Conservation (phyloP, 2,888 invertebrate species). For the Folsomia manolachei region DNA sequence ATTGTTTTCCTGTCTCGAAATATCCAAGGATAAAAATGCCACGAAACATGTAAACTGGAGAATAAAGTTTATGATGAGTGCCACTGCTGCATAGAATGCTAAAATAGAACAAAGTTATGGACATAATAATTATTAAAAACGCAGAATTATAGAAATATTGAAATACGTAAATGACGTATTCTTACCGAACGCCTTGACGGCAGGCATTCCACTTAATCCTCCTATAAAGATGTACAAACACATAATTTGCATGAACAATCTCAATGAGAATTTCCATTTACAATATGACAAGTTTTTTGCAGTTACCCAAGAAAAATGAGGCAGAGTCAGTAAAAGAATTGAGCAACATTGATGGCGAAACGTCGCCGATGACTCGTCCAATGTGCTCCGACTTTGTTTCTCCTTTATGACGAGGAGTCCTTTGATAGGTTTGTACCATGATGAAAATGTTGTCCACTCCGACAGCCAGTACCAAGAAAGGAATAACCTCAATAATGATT, state of each 20-base stretch:
- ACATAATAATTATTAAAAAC: too few species aligned
- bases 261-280: too few species aligned
- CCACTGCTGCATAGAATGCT: slow-evolving; percentile 81
- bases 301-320: slow-evolving; percentile 87
- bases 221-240: slow-evolving; percentile 57
- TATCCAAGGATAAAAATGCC: slow-evolving; percentile 76
- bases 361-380: slow-evolving; percentile 83
- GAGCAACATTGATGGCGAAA: slow-evolving; percentile 94
- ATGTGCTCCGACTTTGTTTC: slow-evolving; percentile 84
- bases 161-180: too few species aligned
- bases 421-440: slow-evolving; percentile 87
- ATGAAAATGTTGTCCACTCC: slow-evolving; percentile 97
- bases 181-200: slow-evolving; percentile 86
- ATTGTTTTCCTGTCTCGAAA: slow-evolving; percentile 60
- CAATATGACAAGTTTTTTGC: too few species aligned
- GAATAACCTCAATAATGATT: slow-evolving; percentile 84
- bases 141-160: too few species aligned
- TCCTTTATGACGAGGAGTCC: slow-evolving; percentile 68
- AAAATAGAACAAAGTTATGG: too few species aligned
- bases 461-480: slow-evolving; percentile 89
- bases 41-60: slow-evolving; percentile 88
- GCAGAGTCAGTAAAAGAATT: slow-evolving; percentile 91
- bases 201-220: slow-evolving; percentile 82
- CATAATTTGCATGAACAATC: too few species aligned
- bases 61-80: slow-evolving; percentile 78